Evolutionary conservation across 2,113 vertebrate species (phyloP), one percentile per base, ranked within the genome.

Genomic region (Nerophis ophidion): DNA sequence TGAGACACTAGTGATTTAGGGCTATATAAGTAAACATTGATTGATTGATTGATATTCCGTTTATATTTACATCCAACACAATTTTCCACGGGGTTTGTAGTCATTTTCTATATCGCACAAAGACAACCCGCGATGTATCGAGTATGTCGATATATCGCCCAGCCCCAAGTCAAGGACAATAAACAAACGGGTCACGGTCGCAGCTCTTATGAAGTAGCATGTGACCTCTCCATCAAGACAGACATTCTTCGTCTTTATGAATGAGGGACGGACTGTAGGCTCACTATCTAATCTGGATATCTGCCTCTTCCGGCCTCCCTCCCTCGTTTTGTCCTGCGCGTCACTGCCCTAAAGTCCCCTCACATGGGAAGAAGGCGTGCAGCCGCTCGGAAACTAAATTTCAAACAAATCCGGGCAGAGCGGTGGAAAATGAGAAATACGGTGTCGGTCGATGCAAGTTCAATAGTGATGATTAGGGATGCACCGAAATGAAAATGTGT

Each of bases 291-390:
- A 72, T 80, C 69, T 59, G 40, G 0, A 33, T 53, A 59, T 66
- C 65, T 63, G 61, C 60, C 64, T 57, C 65, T 59, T 57, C 15
- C 70, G 35, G 10, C 44, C 48, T 51, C 57, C 34, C 3, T 49
- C 61, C 64, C 53, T 26, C 13, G 44, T 60, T 50, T 53, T 61
- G 57, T 71, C 3, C 26, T 74, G 59, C 79, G 71, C 77, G 56
- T 86, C 83, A 83, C 48, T 61, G 74, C 83, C 85, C 81, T 74
- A 50, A 77, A 85, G 81, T n/a, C 65, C 73, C 72, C 70, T 84
- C 86, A 84, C 82, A 84, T 81, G 82, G 77, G 77, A 74, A 71
- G 70, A 79, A 81, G 16, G 71, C 56, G 48, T 82, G 81, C 79
- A 80, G 68, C 67, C 81, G 53, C 67, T 77, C 74, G 77, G 71